Conservation (phyloP, 2,113 vertebrate species). For the Acrocephalus kingi region DNA sequence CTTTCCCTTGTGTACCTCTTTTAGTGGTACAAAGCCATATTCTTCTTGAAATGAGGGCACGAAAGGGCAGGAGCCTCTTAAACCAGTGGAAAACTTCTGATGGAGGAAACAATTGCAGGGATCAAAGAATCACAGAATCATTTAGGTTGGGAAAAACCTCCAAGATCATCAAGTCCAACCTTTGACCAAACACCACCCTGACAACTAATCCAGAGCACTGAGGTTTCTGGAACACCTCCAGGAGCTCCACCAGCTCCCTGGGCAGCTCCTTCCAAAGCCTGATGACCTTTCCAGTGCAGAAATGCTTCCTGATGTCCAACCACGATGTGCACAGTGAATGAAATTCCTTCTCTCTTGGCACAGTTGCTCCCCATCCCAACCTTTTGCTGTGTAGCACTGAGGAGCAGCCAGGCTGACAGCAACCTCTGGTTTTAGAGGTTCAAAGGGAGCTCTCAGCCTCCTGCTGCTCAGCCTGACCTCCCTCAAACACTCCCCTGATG, state of each 20-base stretch:
- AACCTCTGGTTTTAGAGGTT: not conserved
- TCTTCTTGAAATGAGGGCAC: not conserved
- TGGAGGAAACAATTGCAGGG: accelerated
- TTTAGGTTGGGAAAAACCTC: not conserved
- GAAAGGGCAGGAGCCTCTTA: not conserved
- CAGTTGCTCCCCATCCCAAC: accelerated
- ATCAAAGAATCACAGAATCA: accelerated
- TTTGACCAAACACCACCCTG: not conserved
- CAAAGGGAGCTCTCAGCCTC: not conserved
- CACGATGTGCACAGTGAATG: accelerated
- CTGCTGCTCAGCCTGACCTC: not conserved
- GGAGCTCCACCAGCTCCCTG: not conserved
- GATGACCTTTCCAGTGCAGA: not conserved
- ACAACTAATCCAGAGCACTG: not conserved
- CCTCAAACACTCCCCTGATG: not conserved
- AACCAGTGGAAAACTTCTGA: not conserved
- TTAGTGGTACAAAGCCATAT: not conserved
- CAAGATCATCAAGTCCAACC: not conserved
- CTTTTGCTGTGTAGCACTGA: not conserved
- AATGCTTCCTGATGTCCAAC: not conserved
- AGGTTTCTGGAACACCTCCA: not conserved
- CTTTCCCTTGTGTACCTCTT: not conserved
- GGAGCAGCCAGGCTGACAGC: not conserved
- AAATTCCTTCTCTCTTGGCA: accelerated
- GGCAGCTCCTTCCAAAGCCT: not conserved